Evolutionary conservation across 2,888 invertebrate genomes (phyloP).

Genomic region (Lamellibrachia columna): DNA sequence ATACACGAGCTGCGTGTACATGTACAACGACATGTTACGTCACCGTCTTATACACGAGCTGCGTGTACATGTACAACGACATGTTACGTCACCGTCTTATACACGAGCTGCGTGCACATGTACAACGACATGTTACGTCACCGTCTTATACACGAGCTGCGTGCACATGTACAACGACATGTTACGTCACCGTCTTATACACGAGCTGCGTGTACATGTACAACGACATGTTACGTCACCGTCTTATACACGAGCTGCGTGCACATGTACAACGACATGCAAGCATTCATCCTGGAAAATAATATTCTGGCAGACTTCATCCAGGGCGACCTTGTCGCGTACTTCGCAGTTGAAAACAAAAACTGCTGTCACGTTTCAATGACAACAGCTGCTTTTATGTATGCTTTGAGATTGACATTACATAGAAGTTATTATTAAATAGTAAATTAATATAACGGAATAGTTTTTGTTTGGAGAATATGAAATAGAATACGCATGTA

Average conservation of each 20-base stretch:
- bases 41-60: no score
- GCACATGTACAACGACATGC: not conserved
- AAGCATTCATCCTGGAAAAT: not conserved
- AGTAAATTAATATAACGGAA: not conserved
- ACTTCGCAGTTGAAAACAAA: not conserved
- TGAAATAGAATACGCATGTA: not conserved
- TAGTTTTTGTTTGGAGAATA: not conserved
- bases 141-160: no score
- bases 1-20: not conserved
- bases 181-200: not conserved
- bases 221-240: no score
- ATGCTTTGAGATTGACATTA: no score
- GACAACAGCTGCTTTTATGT: no score
- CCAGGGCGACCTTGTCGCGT: not conserved
- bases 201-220: not conserved
- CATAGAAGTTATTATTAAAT: no score
- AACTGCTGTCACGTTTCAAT: no score
- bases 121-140: no score
- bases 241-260: no score
- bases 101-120: not conserved
- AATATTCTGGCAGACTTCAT: not conserved
- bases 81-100: not conserved
- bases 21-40: no score
- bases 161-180: no score
- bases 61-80: no score